These are phyloP conservation scores for Nemotelus pantherinus DNA, from an alignment of 2,888 invertebrate species.

Conservation along the genomic window DNA sequence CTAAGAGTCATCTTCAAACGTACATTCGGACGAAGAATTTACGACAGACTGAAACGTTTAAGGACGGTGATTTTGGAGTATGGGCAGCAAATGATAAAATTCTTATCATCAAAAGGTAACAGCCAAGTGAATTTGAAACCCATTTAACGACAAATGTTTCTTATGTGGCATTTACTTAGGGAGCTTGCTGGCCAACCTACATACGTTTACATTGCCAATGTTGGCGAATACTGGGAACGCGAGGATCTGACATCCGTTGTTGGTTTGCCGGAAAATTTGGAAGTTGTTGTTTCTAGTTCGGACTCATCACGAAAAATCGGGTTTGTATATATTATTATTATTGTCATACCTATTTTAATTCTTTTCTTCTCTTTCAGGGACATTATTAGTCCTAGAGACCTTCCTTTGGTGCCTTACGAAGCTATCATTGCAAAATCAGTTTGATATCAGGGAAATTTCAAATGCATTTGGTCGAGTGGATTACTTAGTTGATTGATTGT, in stretches of 20 bases:
- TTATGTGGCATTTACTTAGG: conserved; percentile 3
- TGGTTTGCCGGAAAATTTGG: conserved; percentile 2
- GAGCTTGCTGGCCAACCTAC: conserved; percentile 10
- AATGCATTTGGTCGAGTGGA: too few relatives aligned
- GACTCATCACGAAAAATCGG: conserved; percentile 21
- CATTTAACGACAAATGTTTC: neutral
- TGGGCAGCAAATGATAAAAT: conserved; percentile 66
- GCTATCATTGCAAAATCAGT: conserved; percentile 51
- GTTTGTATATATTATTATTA: conserved; percentile 55
- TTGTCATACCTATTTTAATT: neutral
- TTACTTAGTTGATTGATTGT: too few relatives aligned
- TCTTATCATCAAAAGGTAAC: conserved; percentile 63
- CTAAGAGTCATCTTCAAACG: conserved; percentile 69
- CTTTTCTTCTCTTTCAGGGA: conserved; percentile 53
- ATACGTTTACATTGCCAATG: conserved; percentile 14
- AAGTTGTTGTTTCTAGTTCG: conserved; percentile 18
- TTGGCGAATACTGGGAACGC: conserved; percentile 21
- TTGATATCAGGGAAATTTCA: too few relatives aligned
- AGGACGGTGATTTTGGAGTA: conserved; percentile 65
- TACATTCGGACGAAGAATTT: conserved; percentile 68
- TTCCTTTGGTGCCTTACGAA: conserved; percentile 59
- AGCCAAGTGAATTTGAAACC: conserved; percentile 10
- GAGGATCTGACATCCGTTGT: neutral
- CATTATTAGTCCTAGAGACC: conserved; percentile 50
- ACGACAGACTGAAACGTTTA: conserved; percentile 53